Evolutionary conservation across 2,113 vertebrate species (phyloP), one percentile per base, ranked within the genome.

Genomic region (Melanocharis versteri): DNA sequence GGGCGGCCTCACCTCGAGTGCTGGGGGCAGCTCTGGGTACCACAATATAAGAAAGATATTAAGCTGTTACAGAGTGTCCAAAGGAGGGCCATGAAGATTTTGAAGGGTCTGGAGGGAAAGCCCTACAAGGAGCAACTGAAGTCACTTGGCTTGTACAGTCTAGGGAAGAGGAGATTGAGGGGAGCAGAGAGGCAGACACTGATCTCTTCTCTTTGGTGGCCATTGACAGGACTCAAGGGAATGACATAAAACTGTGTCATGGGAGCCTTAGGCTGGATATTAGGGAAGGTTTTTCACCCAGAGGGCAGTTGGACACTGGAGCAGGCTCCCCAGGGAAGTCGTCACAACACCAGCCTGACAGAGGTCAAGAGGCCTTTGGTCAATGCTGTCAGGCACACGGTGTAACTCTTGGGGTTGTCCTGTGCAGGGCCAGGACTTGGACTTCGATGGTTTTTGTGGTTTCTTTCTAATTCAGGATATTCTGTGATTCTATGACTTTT

Each of bases 81-180:
- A 3, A 80, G 66, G 66, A 88, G 26, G 35, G 7, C 31, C 33
- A 15, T 4, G 10, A 47, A 4, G 47, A 31, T 48, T 10, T 7
- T 23, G 31, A 37, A 44, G 35, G 27, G 5, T 6, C 27, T 44
- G 7, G 26, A 65, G 18, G 22, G 11, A 28, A 64, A 64, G 14
- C 31, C 16, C 1, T 56, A 1, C 2, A 3, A 48, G 58, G 9
- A 50, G 22, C 0, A 0, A 7, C 35, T 72, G 68, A 57, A 2
- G 31, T 15, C 18, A 27, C 37, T 57, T 50, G 31, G 8, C 8
- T 15, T 44, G 31, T 1, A 1, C 51, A 30, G 6, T 13, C 19
- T 58, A 44, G 22, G 7, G 8, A 50, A 44, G 35, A 64, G 42
- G 31, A 50, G 8, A 24, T 26, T 57, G 50, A 72, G 15, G 22